Percentiles rank a stretch among this genome's conserved stretches.
These are phyloP conservation scores for Imbricaverruca yamaguchii DNA, from an alignment of 2,888 invertebrate genomes.

Conservation along the genomic window DNA sequence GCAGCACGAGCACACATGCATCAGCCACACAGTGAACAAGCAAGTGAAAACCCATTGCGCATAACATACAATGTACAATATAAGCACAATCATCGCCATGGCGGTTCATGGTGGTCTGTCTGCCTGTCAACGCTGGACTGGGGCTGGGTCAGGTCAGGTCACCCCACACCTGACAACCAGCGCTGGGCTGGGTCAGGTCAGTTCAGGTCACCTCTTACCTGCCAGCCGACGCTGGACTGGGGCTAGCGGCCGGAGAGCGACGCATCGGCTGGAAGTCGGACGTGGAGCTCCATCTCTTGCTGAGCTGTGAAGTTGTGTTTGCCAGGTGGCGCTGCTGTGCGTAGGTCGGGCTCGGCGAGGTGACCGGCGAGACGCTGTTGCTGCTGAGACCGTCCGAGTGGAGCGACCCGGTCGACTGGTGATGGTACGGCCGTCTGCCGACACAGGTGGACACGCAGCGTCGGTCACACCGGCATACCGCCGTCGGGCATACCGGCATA, in stretches of 20 bases:
- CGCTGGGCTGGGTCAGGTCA: not conserved
- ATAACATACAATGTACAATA: no score
- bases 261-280: slow-evolving; percentile 58
- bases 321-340: slow-evolving; percentile 38
- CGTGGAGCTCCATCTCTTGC: slow-evolving; percentile 62
- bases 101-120: no score
- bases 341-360: slow-evolving; percentile 48
- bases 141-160: no score
- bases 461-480: no score
- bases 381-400: slow-evolving; percentile 77
- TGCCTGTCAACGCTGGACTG: no score
- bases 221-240: not conserved
- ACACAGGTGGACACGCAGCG: not conserved
- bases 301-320: slow-evolving; percentile 27
- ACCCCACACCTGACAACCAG: no score
- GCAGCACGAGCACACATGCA: no score
- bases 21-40: no score
- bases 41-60: no score
- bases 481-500: no score
- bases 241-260: not conserved
- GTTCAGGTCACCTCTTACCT: not conserved
- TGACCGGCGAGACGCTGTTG: slow-evolving; percentile 74
- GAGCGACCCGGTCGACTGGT: slow-evolving; percentile 71
- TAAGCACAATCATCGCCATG: no score
- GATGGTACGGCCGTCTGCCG: slow-evolving; percentile 63